Percentiles rank a stretch among this genome's conserved stretches.
Evolutionary conservation across 1,140 invertebrate genomes (phyloP).

Genomic region (Lucilia sericata): DNA sequence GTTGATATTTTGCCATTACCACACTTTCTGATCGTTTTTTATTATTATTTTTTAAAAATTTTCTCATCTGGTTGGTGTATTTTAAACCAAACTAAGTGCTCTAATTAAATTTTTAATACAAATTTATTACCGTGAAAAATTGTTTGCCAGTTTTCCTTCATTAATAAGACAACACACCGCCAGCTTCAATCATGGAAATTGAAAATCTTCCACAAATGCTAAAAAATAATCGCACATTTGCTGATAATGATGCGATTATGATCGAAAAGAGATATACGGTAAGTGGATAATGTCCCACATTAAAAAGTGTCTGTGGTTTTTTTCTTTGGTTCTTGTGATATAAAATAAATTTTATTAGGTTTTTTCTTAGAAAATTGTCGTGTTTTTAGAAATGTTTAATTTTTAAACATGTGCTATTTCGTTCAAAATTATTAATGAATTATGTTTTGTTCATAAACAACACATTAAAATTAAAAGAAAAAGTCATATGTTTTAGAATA

Average conservation of each 20-base stretch:
- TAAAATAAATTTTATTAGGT: no score
- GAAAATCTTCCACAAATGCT: slow-evolving; percentile 57
- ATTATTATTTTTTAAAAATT: background rate
- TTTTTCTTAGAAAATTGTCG: no score
- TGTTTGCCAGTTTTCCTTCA: background rate
- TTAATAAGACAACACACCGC: background rate
- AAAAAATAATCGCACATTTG: slow-evolving; percentile 50
- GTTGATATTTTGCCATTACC: background rate
- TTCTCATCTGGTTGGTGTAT: no score
- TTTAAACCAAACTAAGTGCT: background rate
- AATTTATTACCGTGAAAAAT: background rate
- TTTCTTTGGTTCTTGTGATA: no score
- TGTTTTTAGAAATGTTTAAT: no score
- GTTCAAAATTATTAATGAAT: no score
- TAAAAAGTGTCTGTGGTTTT: background rate
- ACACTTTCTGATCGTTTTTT: background rate
- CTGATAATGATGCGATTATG: slow-evolving; percentile 52
- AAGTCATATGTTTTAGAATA: no score
- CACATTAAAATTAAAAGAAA: no score
- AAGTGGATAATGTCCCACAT: slow-evolving; percentile 49
- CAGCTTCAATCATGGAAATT: slow-evolving; percentile 56
- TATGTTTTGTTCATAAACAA: no score
- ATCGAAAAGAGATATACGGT: slow-evolving; percentile 63
- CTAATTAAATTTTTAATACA: background rate
- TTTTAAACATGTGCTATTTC: no score